phyloP scores from a whole-genome alignment of 2,797 vertebrate species.

The Acrossocheilus wenchowensis region DNA sequence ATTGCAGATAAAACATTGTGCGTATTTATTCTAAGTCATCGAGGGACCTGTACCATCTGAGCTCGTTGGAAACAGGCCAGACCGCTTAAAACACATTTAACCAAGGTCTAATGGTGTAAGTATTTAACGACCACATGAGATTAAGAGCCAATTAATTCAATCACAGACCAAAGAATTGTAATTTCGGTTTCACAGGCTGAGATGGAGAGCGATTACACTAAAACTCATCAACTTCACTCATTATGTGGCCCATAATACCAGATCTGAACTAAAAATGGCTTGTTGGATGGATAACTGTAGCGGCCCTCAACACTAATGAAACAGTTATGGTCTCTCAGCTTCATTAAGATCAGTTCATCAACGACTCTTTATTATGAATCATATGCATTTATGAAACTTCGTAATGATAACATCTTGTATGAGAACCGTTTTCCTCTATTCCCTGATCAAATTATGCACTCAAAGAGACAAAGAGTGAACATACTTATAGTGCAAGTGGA shows the following conservation, averaged over 20 bases:
- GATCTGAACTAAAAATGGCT: constrained; percentile 37
- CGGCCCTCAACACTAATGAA: constrained; percentile 25
- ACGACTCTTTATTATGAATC: constrained; percentile 24
- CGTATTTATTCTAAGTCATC: not conserved
- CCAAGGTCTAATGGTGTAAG: constrained; percentile 45
- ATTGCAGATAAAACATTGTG: constrained; percentile 10
- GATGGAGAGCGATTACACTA: constrained; percentile 33
- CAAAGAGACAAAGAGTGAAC: not conserved
- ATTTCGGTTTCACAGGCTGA: constrained; percentile 28
- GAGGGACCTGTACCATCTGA: not conserved
- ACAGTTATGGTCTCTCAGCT: constrained; percentile 24
- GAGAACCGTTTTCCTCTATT: not conserved
- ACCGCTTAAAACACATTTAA: constrained; percentile 34
- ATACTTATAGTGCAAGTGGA: not conserved
- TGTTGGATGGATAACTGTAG: constrained; percentile 28
- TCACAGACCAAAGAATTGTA: constrained; percentile 37
- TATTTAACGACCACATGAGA: constrained; percentile 33
- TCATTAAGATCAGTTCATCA: constrained; percentile 9
- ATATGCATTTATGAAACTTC: constrained; percentile 7
- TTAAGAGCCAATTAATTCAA: constrained; percentile 44
- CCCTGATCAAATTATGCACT: constrained; percentile 8
- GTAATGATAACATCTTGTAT: not conserved
- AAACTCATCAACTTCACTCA: constrained; percentile 43
- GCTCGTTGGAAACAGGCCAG: constrained; percentile 23
- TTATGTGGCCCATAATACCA: constrained; percentile 31